Evolutionary conservation across 2,888 invertebrate genomes (phyloP).

Genomic region (Drosophila pseudotalamancana): DNA sequence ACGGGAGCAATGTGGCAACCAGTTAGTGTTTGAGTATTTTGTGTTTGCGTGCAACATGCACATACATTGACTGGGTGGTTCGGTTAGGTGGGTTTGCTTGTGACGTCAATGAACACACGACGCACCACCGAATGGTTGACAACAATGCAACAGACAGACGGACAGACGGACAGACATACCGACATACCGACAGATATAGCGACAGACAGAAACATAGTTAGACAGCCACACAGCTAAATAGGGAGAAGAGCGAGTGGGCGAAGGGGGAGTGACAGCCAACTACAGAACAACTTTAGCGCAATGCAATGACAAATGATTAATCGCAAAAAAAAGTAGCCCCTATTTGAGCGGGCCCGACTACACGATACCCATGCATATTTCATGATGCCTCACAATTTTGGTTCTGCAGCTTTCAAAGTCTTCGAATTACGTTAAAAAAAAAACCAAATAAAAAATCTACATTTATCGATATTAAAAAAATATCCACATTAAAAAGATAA

Average conservation of each 20-base stretch:
- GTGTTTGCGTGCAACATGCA: conserved; percentile 76
- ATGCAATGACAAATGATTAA: conserved; percentile 68
- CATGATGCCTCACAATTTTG: too few relatives aligned
- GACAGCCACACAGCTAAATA: too few relatives aligned
- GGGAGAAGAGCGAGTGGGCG: neutral
- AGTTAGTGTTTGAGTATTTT: conserved; percentile 56
- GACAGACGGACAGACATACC: neutral
- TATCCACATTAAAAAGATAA: too few relatives aligned
- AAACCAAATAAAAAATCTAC: too few relatives aligned
- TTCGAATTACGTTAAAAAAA: too few relatives aligned
- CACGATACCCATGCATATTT: neutral
- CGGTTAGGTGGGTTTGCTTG: conserved; percentile 2
- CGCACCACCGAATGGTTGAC: conserved; percentile 39
- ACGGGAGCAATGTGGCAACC: conserved; percentile 51
- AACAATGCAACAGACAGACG: conserved; percentile 54
- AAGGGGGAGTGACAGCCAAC: conserved; percentile 12
- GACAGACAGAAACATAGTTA: conserved; percentile 2
- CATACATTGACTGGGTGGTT: conserved; percentile 26
- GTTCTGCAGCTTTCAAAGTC: too few relatives aligned
- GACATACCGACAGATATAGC: too few relatives aligned
- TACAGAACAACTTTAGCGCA: conserved; percentile 40
- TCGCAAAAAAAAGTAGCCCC: conserved; percentile 7
- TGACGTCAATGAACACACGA: conserved; percentile 75
- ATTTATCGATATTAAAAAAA: too few relatives aligned
- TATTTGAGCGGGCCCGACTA: neutral